Percentiles rank a stretch among this genome's conserved stretches.
These are phyloP conservation scores for Ephestia elutella DNA, from an alignment of 1,140 invertebrate species.

Conservation along the genomic window DNA sequence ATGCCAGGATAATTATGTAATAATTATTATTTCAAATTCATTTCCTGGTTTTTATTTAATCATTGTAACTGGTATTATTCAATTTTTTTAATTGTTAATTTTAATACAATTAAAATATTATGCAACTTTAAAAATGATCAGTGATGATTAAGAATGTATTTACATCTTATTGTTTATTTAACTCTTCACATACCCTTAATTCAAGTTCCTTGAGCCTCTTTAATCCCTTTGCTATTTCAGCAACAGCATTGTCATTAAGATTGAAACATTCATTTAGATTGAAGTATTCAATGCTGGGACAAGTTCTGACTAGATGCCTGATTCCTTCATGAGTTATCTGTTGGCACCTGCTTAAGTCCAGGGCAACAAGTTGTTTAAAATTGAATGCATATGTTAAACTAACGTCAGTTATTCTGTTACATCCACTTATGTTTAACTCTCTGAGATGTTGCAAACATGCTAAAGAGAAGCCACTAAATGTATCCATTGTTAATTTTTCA, in stretches of 20 bases:
- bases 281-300: conserved; percentile 80
- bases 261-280: conserved; percentile 80
- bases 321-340: conserved; percentile 80
- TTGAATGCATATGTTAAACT: conserved; percentile 80
- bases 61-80: no score
- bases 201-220: conserved; percentile 77
- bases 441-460: conserved; percentile 75
- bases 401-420: conserved; percentile 81
- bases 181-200: conserved; percentile 72
- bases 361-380: conserved; percentile 76
- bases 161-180: not conserved
- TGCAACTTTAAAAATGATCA: no score
- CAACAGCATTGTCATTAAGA: conserved; percentile 79
- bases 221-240: conserved; percentile 74
- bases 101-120: no score
- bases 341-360: conserved; percentile 80
- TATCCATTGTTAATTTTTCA: conserved; percentile 69
- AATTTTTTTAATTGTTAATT: no score
- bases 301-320: conserved; percentile 77
- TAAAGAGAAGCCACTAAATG: conserved; percentile 75
- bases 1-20: not conserved
- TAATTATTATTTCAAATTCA: not conserved
- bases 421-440: conserved; percentile 78
- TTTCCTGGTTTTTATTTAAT: no score
- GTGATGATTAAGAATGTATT: no score